Conservation (phyloP, 2,797 vertebrate species). For the Novumbra hubbsi region DNA sequence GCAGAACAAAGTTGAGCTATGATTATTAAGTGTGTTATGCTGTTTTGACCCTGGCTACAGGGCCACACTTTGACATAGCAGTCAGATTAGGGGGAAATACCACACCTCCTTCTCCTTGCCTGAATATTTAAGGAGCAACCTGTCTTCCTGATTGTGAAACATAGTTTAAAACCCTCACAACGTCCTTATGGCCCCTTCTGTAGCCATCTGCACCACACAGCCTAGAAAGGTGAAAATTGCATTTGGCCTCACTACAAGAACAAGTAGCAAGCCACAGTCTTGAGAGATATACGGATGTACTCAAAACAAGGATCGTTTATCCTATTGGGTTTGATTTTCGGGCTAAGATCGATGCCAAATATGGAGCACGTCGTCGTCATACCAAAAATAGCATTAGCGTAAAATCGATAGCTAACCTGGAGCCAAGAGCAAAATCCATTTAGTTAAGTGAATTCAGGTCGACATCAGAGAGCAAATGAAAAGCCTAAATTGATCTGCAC, state of each 20-base stretch:
- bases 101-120: slow-evolving; percentile 51
- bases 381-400: slow-evolving; percentile 27
- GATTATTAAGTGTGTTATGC: slow-evolving; percentile 15
- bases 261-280: slow-evolving; percentile 7
- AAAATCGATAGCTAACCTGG: slow-evolving; percentile 31
- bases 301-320: slow-evolving; percentile 13
- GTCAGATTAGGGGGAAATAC: slow-evolving; percentile 37
- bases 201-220: slow-evolving; percentile 48
- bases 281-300: slow-evolving; percentile 7
- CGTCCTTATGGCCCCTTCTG: slow-evolving; percentile 48
- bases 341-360: slow-evolving; percentile 20
- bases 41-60: slow-evolving; percentile 11
- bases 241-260: slow-evolving; percentile 45
- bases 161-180: slow-evolving; percentile 44
- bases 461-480: slow-evolving; percentile 28
- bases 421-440: slow-evolving; percentile 31
- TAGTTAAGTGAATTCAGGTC: slow-evolving; percentile 34
- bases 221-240: slow-evolving; percentile 45
- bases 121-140: slow-evolving; percentile 64
- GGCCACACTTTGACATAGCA: slow-evolving; percentile 8
- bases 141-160: slow-evolving; percentile 48
- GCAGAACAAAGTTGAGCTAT: background rate
- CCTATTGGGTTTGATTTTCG: slow-evolving; percentile 16
- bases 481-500: slow-evolving; percentile 24
- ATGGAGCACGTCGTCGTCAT: slow-evolving; percentile 6